Evolutionary conservation across 2,888 invertebrate genomes (phyloP).

Genomic region (Tanytarsus gracilentus): DNA sequence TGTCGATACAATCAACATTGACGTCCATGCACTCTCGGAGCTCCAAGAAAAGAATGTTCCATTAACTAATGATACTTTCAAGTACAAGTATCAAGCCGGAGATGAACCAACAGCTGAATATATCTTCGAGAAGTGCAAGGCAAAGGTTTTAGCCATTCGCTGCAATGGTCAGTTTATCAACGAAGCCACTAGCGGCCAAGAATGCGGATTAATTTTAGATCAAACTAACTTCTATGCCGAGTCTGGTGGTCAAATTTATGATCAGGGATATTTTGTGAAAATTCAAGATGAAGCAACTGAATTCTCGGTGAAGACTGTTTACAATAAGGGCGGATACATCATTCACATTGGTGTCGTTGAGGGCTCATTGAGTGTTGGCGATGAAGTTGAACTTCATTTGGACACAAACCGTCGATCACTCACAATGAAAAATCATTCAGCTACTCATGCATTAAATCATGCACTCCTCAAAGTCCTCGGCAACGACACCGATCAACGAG

Average conservation of each 20-base stretch:
- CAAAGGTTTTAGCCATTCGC: conserved; percentile 73
- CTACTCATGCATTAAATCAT: conserved; percentile 94
- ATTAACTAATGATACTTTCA: conserved; percentile 81
- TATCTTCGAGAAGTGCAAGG: conserved; percentile 60
- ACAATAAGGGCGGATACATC: conserved; percentile 92
- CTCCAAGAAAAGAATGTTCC: conserved; percentile 68
- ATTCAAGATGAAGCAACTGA: conserved; percentile 75
- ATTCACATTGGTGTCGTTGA: conserved; percentile 87
- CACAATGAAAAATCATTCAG: conserved; percentile 99
- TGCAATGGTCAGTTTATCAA: conserved; percentile 76
- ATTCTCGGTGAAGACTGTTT: conserved; percentile 85
- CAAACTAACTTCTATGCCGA: conserved; percentile 96
- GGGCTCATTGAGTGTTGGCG: conserved; percentile 74
- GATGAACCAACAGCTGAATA: conserved; percentile 63
- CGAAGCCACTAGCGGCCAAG: conserved; percentile 69
- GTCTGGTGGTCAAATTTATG: conserved; percentile 97
- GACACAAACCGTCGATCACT: conserved; percentile 76
- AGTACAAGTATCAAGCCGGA: conserved; percentile 75
- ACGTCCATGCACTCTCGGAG: conserved; percentile 90
- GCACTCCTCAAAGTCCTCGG: conserved; percentile 84
- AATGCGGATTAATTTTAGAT: conserved; percentile 86
- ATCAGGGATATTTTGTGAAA: conserved; percentile 86
- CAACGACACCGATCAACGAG: conserved; percentile 87
- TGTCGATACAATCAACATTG: conserved; percentile 78
- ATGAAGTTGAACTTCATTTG: conserved; percentile 68